Conservation (phyloP, 2,797 vertebrate genomes). For the Sylvilagus floridanus region DNA sequence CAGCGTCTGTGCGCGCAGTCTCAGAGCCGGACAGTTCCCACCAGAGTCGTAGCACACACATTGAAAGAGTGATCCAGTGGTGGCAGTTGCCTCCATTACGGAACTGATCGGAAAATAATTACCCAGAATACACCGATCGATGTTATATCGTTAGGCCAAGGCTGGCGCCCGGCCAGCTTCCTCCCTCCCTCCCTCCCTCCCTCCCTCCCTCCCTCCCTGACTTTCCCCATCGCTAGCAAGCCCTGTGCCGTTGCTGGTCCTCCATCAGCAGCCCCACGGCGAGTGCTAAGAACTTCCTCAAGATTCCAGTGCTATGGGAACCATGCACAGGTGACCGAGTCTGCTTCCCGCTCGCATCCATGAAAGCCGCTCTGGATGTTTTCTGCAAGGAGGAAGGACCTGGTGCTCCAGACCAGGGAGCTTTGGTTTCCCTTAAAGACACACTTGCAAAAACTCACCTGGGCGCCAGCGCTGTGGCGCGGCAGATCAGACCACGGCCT, state of each 20-base stretch:
- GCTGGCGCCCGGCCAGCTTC: neutral
- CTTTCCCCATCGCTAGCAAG: neutral
- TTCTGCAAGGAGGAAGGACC: neutral
- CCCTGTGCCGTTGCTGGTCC: neutral
- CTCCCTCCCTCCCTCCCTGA: neutral
- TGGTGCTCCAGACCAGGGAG: neutral
- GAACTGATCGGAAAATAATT: neutral
- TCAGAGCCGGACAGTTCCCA: neutral
- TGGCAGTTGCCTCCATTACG: neutral
- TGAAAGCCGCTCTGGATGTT: neutral
- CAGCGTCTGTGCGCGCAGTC: neutral
- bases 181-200: neutral
- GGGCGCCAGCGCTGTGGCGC: no score
- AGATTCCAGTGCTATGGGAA: neutral
- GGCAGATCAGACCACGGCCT: no score
- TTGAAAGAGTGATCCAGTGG: neutral
- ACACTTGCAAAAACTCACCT: neutral
- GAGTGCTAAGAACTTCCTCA: conserved; percentile 40
- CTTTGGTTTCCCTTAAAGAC: conserved; percentile 59
- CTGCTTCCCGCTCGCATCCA: conserved; percentile 37
- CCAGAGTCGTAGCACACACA: neutral
- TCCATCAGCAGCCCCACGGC: neutral
- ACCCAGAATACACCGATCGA: conserved; percentile 12
- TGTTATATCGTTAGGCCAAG: conserved; percentile 20
- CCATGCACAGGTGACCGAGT: neutral